phyloP scores from a whole-genome alignment of 2,797 vertebrate species.

The Myripristis jacobus region DNA sequence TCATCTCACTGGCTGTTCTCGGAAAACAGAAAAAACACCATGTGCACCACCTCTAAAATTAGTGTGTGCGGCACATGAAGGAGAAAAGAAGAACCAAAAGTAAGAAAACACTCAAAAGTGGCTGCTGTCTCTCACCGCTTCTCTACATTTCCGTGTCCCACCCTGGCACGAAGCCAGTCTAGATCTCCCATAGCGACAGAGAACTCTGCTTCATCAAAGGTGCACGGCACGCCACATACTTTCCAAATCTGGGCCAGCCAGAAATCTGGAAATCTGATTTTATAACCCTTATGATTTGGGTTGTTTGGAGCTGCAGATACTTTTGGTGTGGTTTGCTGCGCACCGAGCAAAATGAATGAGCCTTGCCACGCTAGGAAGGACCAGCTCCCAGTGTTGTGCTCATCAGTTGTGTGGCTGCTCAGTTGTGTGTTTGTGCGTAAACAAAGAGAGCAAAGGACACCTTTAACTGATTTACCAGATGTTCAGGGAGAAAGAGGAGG shows the following conservation, averaged over 20 bases:
- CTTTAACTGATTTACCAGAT: conserved; percentile 82
- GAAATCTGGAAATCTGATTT: conserved; percentile 86
- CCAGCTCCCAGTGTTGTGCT: conserved; percentile 68
- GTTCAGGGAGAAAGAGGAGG: conserved; percentile 65
- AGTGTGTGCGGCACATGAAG: conserved; percentile 72
- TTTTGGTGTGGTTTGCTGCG: conserved; percentile 77
- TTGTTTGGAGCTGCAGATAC: conserved; percentile 81
- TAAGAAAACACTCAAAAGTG: conserved; percentile 80
- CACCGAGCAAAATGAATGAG: conserved; percentile 77
- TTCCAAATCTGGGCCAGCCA: conserved; percentile 77
- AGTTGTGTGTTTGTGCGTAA: conserved; percentile 80
- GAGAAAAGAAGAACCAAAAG: conserved; percentile 53
- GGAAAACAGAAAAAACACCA: conserved; percentile 76
- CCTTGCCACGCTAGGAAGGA: conserved; percentile 62
- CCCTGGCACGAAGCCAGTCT: conserved; percentile 69
- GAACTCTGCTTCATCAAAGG: conserved; percentile 79
- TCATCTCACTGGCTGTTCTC: conserved; percentile 82
- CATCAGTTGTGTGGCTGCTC: conserved; percentile 71
- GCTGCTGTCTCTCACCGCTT: conserved; percentile 75
- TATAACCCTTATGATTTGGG: conserved; percentile 77
- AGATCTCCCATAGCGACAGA: conserved; percentile 69
- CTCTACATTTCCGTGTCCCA: conserved; percentile 66
- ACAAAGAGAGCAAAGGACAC: conserved; percentile 77
- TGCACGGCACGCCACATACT: conserved; percentile 76
- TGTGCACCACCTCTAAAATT: conserved; percentile 84